These are phyloP conservation scores for Steinernema feltiae DNA, from an alignment of 1,140 invertebrate species.

Conservation along the genomic window DNA sequence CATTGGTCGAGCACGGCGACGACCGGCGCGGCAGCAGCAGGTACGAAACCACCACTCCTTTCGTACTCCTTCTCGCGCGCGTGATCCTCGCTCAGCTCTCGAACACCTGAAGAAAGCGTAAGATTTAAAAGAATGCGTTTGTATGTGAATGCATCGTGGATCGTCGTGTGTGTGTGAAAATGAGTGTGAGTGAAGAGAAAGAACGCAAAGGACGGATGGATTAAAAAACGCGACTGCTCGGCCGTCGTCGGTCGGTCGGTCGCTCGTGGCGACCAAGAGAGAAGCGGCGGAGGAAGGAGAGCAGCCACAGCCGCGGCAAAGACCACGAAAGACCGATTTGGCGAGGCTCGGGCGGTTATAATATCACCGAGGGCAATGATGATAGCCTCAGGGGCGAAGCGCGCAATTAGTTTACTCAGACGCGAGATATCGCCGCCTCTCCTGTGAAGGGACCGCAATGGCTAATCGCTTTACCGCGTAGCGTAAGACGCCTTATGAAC, in stretches of 20 bases:
- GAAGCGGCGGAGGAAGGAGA: background rate
- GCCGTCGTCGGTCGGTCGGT: background rate
- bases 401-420: constrained; percentile 7
- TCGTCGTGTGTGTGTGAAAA: background rate
- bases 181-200: constrained; percentile 10
- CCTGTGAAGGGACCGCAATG: too few relatives aligned
- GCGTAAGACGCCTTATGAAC: too few relatives aligned
- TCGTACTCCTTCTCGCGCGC: background rate
- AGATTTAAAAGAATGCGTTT: background rate
- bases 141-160: background rate
- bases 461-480: too few relatives aligned
- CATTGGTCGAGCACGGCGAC: background rate
- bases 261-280: constrained; percentile 2
- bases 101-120: constrained; percentile 4
- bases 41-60: background rate
- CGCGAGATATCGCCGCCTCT: too few relatives aligned
- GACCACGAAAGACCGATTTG: constrained; percentile 11
- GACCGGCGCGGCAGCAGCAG: background rate
- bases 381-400: background rate
- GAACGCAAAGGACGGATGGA: constrained; percentile 8
- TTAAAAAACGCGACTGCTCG: constrained; percentile 11
- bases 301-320: background rate
- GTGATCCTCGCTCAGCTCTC: background rate
- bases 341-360: background rate
- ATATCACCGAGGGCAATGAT: background rate